These are phyloP conservation scores for Ennomos fuscantarius DNA, from an alignment of 2,888 invertebrate genomes.

Conservation along the genomic window DNA sequence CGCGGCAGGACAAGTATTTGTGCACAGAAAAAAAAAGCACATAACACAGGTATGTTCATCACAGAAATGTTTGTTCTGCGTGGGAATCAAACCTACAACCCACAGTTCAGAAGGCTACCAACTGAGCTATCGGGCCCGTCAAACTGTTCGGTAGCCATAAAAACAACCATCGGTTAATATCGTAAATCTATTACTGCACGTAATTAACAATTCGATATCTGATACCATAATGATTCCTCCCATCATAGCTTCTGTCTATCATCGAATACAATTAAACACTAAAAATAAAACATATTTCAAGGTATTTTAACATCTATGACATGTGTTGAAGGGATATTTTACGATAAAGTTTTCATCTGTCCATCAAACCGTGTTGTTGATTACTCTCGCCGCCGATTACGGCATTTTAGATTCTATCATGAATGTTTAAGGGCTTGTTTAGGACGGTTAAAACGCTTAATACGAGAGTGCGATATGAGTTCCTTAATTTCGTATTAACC, in stretches of 20 bases:
- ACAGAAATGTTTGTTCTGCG: no score
- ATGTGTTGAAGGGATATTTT: constrained; percentile 14
- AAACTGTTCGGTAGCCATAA: constrained; percentile 22
- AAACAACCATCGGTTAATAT: constrained; percentile 19
- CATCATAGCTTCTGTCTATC: constrained; percentile 30
- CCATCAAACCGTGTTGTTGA: constrained; percentile 12
- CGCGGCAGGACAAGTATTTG: no score
- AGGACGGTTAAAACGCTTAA: constrained; percentile 19
- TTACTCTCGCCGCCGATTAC: constrained; percentile 4
- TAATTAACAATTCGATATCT: constrained; percentile 29
- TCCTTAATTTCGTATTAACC: constrained; percentile 35
- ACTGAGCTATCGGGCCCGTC: no score
- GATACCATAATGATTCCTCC: constrained; percentile 31
- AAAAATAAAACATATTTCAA: constrained; percentile 12
- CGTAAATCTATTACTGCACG: constrained; percentile 28
- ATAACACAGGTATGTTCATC: no score
- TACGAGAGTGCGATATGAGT: constrained; percentile 19
- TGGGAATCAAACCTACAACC: no score
- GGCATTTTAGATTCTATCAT: constrained; percentile 16
- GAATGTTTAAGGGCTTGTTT: constrained; percentile 17
- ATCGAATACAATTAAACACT: constrained; percentile 13
- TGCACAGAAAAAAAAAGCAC: no score
- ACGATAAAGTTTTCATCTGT: constrained; percentile 4
- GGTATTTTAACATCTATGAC: constrained; percentile 13
- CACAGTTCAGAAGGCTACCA: no score